Evolutionary conservation across 2,888 invertebrate species (phyloP).

Genomic region (Eudasyphora cyanicolor): DNA sequence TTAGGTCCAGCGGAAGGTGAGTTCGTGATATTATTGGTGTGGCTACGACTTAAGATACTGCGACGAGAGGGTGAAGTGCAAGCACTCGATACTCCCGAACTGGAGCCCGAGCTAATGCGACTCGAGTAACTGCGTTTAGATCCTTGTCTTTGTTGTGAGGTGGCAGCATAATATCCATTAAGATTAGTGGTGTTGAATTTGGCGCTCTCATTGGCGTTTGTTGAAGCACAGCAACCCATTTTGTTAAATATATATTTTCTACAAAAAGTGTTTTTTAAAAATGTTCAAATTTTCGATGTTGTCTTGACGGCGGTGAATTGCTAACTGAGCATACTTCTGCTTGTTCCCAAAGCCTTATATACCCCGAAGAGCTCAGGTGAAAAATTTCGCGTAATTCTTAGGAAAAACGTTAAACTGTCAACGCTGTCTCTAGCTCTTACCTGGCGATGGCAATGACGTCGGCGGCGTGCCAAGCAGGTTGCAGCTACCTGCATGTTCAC

Average conservation of each 20-base stretch:
- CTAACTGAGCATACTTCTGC: slow-evolving; percentile 34
- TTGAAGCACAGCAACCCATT: slow-evolving; percentile 75
- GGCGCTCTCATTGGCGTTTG: slow-evolving; percentile 49
- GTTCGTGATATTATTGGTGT: slow-evolving; percentile 6
- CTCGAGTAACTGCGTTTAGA: slow-evolving; percentile 61
- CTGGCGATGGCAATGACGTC: no score
- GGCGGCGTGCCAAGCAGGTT: neutral
- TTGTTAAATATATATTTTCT: slow-evolving; percentile 27
- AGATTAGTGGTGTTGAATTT: slow-evolving; percentile 13
- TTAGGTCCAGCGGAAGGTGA: neutral
- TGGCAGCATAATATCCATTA: slow-evolving; percentile 41
- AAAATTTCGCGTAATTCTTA: slow-evolving; percentile 45
- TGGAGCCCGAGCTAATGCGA: slow-evolving; percentile 63
- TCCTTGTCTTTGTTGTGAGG: slow-evolving; percentile 23
- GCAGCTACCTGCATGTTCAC: neutral
- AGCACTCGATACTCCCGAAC: slow-evolving; percentile 45
- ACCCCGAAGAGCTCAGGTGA: neutral
- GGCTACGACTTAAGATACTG: slow-evolving; percentile 68
- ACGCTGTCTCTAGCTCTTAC: slow-evolving; percentile 7
- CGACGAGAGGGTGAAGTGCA: slow-evolving; percentile 51
- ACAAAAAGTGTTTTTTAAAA: neutral
- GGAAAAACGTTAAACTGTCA: slow-evolving; percentile 39
- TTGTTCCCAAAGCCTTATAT: slow-evolving; percentile 26
- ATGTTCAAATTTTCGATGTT: slow-evolving; percentile 9
- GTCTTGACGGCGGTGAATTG: slow-evolving; percentile 12